Percentiles rank a stretch among this genome's conserved stretches.
Conservation (phyloP, 2,888 invertebrate genomes). For the Nemotelus pantherinus region DNA sequence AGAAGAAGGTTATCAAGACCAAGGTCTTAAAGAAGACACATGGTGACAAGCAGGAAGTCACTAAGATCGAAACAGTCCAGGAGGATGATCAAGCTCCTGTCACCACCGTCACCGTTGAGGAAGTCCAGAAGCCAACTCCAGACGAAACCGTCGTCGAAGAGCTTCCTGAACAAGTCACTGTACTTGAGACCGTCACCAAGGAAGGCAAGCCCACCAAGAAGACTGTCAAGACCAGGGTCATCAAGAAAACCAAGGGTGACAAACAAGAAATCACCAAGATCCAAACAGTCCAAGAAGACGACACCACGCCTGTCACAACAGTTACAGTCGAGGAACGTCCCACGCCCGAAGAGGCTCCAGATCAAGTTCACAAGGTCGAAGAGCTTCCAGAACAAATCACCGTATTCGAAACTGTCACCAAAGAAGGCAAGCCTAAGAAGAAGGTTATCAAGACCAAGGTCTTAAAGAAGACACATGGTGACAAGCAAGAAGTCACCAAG, state of each 20-base stretch:
- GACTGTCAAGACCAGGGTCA: conserved; percentile 56
- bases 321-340: conserved; percentile 53
- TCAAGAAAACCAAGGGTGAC: conserved; percentile 55
- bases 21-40: conserved; percentile 41
- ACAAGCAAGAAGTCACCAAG: conserved; percentile 62
- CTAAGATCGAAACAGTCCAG: conserved; percentile 61
- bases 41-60: conserved; percentile 57
- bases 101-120: conserved; percentile 58
- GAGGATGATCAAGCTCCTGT: conserved; percentile 62
- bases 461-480: conserved; percentile 59
- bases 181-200: conserved; percentile 55
- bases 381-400: conserved; percentile 54
- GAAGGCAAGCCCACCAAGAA: conserved; percentile 44
- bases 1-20: conserved; percentile 51
- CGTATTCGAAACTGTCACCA: conserved; percentile 60
- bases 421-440: conserved; percentile 55
- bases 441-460: conserved; percentile 56
- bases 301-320: conserved; percentile 58
- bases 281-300: conserved; percentile 60
- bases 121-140: conserved; percentile 55
- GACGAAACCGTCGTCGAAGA: conserved; percentile 53
- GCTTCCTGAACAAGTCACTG: conserved; percentile 59
- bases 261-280: conserved; percentile 54
- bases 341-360: conserved; percentile 49
- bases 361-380: conserved; percentile 52